A percentile compares a stretch with the other conserved stretches of the same genome.
Conservation (phyloP, 2,888 invertebrate genomes). For the Boloria selene region DNA sequence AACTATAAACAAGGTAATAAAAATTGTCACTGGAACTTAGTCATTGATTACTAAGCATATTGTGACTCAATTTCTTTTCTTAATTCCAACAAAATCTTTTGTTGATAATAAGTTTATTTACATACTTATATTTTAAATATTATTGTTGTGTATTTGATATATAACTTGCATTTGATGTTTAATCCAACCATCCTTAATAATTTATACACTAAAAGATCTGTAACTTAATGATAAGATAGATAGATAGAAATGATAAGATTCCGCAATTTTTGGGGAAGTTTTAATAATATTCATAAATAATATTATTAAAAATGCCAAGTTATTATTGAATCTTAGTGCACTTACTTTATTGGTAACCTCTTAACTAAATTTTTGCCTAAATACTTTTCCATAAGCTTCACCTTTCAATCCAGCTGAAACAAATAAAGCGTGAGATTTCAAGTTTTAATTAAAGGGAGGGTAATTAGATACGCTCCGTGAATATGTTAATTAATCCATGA, state of each 20-base stretch:
- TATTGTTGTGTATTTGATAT: no score
- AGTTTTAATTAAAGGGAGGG: constrained; percentile 76
- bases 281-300: no score
- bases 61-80: constrained; percentile 6
- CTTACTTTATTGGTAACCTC: constrained; percentile 6
- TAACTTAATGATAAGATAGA: no score
- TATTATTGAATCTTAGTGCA: background rate
- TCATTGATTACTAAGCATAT: constrained; percentile 19
- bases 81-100: background rate
- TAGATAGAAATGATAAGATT: no score
- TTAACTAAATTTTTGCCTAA: constrained; percentile 29
- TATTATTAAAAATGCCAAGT: background rate
- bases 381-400: constrained; percentile 41
- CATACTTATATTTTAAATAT: no score
- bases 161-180: no score
- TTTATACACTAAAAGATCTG: no score
- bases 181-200: no score
- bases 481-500: constrained; percentile 78
- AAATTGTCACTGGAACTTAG: constrained; percentile 24
- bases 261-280: no score
- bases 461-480: constrained; percentile 77
- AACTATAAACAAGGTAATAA: constrained; percentile 12
- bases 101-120: no score
- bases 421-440: constrained; percentile 71
- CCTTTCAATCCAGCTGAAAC: constrained; percentile 53